A percentile compares a stretch with the other conserved stretches of the same genome.
Evolutionary conservation across 1,140 invertebrate genomes (phyloP).

Genomic region (Leptopilina boulardi): DNA sequence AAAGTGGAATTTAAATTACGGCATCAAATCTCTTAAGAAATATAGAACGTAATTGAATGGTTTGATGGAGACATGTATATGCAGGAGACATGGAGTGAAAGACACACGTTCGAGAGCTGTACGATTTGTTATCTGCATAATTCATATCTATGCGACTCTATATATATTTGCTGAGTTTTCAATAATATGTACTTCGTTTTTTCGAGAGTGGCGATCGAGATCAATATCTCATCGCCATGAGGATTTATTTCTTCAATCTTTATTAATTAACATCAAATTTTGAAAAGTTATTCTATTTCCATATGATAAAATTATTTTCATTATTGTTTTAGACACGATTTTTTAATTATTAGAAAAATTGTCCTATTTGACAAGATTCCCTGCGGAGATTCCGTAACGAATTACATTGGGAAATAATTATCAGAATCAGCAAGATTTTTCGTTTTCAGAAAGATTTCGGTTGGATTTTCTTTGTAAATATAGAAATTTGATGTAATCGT

Average conservation of each 20-base stretch:
- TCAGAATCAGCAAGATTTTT: too few species aligned
- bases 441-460: too few species aligned
- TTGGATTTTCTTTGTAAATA: too few species aligned
- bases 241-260: neutral
- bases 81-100: neutral
- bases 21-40: neutral
- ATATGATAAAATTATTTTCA: too few species aligned
- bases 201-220: neutral
- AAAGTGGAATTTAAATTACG: neutral
- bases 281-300: too few species aligned
- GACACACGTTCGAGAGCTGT: neutral
- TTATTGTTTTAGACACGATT: too few species aligned
- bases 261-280: too few species aligned
- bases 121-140: conserved; percentile 21
- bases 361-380: too few species aligned
- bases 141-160: neutral
- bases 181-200: neutral
- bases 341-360: too few species aligned
- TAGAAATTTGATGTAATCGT: too few species aligned
- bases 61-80: neutral
- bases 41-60: conserved; percentile 14
- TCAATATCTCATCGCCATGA: neutral
- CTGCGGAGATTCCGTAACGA: too few species aligned
- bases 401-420: too few species aligned
- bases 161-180: neutral